Evolutionary conservation across 2,888 invertebrate species (phyloP).

Genomic region (Aspidiotus rigidus): DNA sequence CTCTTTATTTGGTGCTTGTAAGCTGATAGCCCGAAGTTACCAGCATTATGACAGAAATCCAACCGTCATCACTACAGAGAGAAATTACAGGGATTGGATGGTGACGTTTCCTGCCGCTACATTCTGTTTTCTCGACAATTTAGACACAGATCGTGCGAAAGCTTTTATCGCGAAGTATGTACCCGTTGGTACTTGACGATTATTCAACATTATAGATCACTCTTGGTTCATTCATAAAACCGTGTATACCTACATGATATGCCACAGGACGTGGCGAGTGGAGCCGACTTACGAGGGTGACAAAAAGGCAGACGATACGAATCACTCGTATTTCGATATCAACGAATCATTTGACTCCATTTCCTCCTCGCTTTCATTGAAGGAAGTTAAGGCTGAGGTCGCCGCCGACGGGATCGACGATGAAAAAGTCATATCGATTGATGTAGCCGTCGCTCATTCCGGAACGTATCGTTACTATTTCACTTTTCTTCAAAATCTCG

Average conservation of each 20-base stretch:
- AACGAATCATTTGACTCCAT: background rate
- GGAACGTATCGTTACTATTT: conserved; percentile 44
- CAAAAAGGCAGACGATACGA: background rate
- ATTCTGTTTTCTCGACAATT: conserved; percentile 44
- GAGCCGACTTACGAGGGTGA: background rate
- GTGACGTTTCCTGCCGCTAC: conserved; percentile 53
- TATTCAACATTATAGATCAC: background rate
- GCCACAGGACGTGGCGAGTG: conserved; percentile 8
- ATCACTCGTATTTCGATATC: background rate
- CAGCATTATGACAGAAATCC: conserved; percentile 52
- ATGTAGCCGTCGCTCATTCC: background rate
- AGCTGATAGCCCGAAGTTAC: conserved; percentile 49
- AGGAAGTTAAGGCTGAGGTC: background rate
- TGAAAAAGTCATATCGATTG: conserved; percentile 10
- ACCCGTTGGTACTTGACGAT: background rate
- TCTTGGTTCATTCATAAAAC: background rate
- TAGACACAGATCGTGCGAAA: conserved; percentile 39
- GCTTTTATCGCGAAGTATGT: conserved; percentile 43
- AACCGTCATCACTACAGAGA: conserved; percentile 55
- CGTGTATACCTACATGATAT: background rate
- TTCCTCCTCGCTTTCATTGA: background rate
- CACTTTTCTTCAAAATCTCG: conserved; percentile 44
- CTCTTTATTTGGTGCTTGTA: conserved; percentile 36
- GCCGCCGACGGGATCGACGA: background rate
- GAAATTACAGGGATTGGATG: conserved; percentile 54